These are phyloP conservation scores for Dipodomys ordii DNA, from an alignment of 2,113 vertebrate species.

Conservation along the genomic window DNA sequence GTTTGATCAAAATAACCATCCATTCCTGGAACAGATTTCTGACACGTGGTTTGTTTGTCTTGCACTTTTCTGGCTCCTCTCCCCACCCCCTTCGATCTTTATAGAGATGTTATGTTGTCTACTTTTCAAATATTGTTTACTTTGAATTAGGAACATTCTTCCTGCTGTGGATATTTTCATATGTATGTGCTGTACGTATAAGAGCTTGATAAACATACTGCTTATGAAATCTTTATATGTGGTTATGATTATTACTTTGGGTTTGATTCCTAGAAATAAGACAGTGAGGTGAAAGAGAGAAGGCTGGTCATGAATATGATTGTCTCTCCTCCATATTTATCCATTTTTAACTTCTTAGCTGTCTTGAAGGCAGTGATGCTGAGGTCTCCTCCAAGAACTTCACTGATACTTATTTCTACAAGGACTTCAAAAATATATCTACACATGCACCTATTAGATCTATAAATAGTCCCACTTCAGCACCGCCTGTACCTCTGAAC, in stretches of 20 bases:
- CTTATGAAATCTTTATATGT: not conserved
- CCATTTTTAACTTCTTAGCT: not conserved
- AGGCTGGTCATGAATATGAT: not conserved
- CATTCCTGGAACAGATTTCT: not conserved
- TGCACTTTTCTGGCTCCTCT: not conserved
- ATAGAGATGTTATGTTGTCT: not conserved
- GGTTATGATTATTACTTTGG: not conserved
- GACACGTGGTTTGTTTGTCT: not conserved
- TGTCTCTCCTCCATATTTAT: not conserved
- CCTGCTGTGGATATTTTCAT: not conserved
- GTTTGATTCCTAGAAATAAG: not conserved
- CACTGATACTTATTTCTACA: slow-evolving; percentile 44
- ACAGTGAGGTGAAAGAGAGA: not conserved
- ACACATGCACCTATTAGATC: not conserved
- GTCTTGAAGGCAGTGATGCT: not conserved
- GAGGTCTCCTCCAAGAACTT: not conserved
- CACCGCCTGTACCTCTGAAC: not conserved
- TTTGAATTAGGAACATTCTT: slow-evolving; percentile 9
- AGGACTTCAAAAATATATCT: not conserved
- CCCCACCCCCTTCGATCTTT: not conserved
- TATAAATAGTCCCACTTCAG: not conserved
- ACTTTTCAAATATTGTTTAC: not conserved
- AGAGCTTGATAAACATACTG: not conserved
- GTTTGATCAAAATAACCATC: not conserved
- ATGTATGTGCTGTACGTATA: not conserved